phyloP scores from a whole-genome alignment of 2,888 invertebrate species.

The Molorchus minor region DNA sequence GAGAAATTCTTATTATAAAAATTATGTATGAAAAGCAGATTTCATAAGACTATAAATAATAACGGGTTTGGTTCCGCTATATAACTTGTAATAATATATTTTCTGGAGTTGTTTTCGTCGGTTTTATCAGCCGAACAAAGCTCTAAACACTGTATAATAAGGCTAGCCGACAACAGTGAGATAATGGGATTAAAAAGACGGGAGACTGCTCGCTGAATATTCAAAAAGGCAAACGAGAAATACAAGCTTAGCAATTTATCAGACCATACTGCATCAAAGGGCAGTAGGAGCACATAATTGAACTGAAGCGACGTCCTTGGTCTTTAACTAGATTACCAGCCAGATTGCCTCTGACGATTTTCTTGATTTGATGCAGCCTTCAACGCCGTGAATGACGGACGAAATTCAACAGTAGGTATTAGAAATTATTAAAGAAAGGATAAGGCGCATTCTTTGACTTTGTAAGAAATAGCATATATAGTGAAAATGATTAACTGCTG shows the following conservation, averaged over 20 bases:
- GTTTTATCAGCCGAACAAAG: background rate
- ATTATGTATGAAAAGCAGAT: no score
- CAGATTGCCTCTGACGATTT: slow-evolving; percentile 9
- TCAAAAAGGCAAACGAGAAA: background rate
- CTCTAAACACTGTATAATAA: background rate
- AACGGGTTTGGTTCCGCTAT: no score
- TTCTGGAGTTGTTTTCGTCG: no score
- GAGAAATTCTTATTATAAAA: no score
- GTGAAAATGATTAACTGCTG: no score
- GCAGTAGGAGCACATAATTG: background rate
- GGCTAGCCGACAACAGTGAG: background rate
- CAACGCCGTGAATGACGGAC: slow-evolving; percentile 4
- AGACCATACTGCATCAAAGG: slow-evolving; percentile 3
- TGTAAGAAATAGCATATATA: no score
- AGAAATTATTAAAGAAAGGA: no score
- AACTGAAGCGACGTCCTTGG: slow-evolving; percentile 2
- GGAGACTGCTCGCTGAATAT: background rate
- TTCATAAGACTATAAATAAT: no score
- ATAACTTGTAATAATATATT: no score
- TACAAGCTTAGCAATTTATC: background rate
- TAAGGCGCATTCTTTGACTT: no score
- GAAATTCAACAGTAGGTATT: slow-evolving; percentile 14
- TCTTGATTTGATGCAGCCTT: slow-evolving; percentile 10
- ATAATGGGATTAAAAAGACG: background rate
- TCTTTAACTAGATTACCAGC: slow-evolving; percentile 4